Percentiles rank a stretch among this genome's conserved stretches.
phyloP scores from a whole-genome alignment of 2,797 vertebrate genomes.

The Neopelma chrysocephalum region DNA sequence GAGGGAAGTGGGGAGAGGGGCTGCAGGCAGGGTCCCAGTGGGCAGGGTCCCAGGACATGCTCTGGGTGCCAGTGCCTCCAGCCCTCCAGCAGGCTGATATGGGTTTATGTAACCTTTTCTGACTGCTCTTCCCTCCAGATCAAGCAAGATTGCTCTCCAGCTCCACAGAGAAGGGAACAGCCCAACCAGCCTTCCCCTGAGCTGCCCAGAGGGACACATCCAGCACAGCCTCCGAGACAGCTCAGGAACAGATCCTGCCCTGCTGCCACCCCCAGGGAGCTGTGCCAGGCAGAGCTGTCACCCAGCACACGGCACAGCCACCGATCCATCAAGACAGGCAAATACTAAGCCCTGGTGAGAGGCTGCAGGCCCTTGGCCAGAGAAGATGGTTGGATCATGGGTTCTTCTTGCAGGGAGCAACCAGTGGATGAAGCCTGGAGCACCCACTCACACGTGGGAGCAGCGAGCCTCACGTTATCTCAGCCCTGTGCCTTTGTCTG shows the following conservation, averaged over 20 bases:
- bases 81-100: not conserved
- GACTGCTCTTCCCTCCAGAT: not conserved
- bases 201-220: not conserved
- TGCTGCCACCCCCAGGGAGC: not conserved
- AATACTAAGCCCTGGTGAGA: not conserved
- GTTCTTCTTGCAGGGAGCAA: not conserved
- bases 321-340: not conserved
- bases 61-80: rapidly evolving
- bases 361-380: not conserved
- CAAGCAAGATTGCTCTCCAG: not conserved
- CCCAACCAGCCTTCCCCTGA: not conserved
- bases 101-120: not conserved
- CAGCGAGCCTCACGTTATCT: not conserved
- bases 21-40: not conserved
- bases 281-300: not conserved
- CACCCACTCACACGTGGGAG: not conserved
- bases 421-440: not conserved
- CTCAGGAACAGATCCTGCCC: not conserved
- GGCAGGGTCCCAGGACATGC: not conserved
- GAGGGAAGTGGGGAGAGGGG: not conserved
- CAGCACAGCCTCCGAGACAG: not conserved
- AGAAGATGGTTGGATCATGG: not conserved
- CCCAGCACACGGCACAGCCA: not conserved
- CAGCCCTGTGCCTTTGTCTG: not conserved
- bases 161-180: not conserved